Percentiles rank a stretch among this genome's conserved stretches.
phyloP scores from a whole-genome alignment of 2,113 vertebrate species.

The Psilopsiagon aurifrons region DNA sequence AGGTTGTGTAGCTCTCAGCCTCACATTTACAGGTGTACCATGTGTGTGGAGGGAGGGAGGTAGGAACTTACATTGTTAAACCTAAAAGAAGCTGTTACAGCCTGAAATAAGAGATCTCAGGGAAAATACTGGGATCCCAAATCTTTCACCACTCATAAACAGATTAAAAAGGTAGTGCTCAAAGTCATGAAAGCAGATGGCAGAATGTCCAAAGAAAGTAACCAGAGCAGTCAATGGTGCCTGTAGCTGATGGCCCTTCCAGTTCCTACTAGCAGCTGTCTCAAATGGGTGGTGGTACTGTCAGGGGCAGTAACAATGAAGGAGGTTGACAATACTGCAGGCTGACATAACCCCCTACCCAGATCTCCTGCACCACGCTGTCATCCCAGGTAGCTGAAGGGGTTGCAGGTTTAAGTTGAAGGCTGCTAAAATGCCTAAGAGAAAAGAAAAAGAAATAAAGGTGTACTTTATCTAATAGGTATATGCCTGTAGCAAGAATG shows the following conservation, averaged over 20 bases:
- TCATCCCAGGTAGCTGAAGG: background rate
- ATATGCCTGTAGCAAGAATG: background rate
- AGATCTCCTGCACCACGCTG: fast-evolving
- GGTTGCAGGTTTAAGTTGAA: background rate
- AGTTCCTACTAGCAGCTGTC: background rate
- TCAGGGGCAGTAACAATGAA: background rate
- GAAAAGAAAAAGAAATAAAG: background rate
- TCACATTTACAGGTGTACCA: background rate
- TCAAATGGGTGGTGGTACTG: background rate
- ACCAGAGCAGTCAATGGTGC: fast-evolving
- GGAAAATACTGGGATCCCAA: background rate
- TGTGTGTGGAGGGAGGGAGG: background rate
- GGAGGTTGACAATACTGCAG: background rate
- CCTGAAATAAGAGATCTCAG: background rate
- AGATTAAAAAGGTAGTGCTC: background rate
- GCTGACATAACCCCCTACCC: background rate
- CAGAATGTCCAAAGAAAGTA: background rate
- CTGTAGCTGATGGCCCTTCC: background rate
- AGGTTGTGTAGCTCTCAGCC: background rate
- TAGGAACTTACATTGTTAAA: background rate
- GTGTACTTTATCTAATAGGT: background rate
- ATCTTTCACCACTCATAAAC: background rate
- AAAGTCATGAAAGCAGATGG: background rate
- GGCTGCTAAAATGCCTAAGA: background rate
- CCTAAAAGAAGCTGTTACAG: background rate